These are phyloP conservation scores for Brachirus orientalis DNA, from an alignment of 2,113 vertebrate species.

Conservation along the genomic window DNA sequence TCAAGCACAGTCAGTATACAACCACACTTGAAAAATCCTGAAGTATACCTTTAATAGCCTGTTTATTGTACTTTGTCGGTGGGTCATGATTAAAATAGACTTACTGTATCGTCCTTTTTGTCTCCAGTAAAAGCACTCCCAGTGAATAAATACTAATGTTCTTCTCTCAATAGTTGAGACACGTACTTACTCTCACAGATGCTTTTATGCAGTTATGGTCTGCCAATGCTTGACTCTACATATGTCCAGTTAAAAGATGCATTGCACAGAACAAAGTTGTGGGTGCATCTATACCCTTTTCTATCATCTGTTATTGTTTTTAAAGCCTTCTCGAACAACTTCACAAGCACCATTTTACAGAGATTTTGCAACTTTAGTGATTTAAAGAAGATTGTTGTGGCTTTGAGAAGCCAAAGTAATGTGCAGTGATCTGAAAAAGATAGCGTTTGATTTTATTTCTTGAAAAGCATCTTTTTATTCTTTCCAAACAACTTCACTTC, in stretches of 20 bases:
- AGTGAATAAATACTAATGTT: slow-evolving; percentile 63
- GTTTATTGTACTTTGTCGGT: slow-evolving; percentile 1
- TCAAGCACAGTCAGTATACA: too few relatives aligned
- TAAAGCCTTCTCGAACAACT: slow-evolving; percentile 39
- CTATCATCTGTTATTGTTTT: slow-evolving; percentile 38
- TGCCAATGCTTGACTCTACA: slow-evolving; percentile 37
- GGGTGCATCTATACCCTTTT: slow-evolving; percentile 1
- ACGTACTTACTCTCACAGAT: slow-evolving; percentile 46
- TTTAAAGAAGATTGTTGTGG: slow-evolving; percentile 17
- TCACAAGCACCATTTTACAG: slow-evolving; percentile 22
- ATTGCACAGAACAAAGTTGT: slow-evolving; percentile 22
- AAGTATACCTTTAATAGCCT: slow-evolving; percentile 11
- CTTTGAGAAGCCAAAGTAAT: slow-evolving; percentile 2
- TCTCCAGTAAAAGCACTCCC: slow-evolving; percentile 55
- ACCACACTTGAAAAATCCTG: background rate
- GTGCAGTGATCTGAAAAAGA: background rate
- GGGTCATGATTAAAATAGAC: slow-evolving; percentile 10
- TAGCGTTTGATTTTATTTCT: slow-evolving; percentile 25
- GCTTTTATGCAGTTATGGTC: slow-evolving; percentile 56
- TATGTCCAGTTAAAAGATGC: slow-evolving; percentile 33
- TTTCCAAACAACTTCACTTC: slow-evolving; percentile 20
- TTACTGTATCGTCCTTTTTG: slow-evolving; percentile 30
- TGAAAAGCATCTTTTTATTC: background rate
- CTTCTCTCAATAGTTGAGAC: slow-evolving; percentile 53
- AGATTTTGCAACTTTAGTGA: slow-evolving; percentile 12